Base-by-base conservation (phyloP, 2,888 invertebrate species). In the Hipparchia sbordonii region DNA sequence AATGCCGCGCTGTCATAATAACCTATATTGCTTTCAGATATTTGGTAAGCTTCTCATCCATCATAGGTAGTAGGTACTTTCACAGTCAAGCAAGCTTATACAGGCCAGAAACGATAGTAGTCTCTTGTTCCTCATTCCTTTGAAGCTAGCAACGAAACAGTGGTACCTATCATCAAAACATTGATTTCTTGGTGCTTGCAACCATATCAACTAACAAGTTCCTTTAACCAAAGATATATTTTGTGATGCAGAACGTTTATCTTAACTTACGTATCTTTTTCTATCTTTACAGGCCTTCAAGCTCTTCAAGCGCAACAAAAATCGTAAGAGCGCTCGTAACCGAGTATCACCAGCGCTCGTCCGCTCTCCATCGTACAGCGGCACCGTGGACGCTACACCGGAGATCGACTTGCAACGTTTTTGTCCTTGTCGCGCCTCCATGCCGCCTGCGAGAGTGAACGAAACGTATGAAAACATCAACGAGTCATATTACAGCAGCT, bases 321-420 rank as follows among this genome's bases (percentile, higher is more conserved):
- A 77, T 68, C 87, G 87, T 73, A 92, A 91, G 77, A 82, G 79
- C 76, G 77, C 86, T 1, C 87, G 90, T 3, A 93, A 93, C 82
- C 85, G 89, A 46, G 87, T 93, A 62, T 92, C 93, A 0, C 93
- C 93, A 0, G 87, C 86, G 13, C 82, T 89, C 52, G 85, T 88
- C 13, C 88, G 87, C 61, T 88, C 90, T 0, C 91, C 91, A 0
- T 89, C 91, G 1, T 90, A 90, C 86, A 90, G 85, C 82, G 92
- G 92, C 12, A 91, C 92, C 0, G 90, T 91, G 3, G 92, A 93
- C 84, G 93, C 92, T 0, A 85, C 90, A 74, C 78, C 88, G 0
- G 93, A 93, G 73, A 92, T 92, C 63, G 90, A 92, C 80, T 77
- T 92, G 57, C 87, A 89, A 56, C 84, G 84, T 54, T 92, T 91